Conservation (phyloP, 2,888 invertebrate species). For the Pristionchus arcanus region DNA sequence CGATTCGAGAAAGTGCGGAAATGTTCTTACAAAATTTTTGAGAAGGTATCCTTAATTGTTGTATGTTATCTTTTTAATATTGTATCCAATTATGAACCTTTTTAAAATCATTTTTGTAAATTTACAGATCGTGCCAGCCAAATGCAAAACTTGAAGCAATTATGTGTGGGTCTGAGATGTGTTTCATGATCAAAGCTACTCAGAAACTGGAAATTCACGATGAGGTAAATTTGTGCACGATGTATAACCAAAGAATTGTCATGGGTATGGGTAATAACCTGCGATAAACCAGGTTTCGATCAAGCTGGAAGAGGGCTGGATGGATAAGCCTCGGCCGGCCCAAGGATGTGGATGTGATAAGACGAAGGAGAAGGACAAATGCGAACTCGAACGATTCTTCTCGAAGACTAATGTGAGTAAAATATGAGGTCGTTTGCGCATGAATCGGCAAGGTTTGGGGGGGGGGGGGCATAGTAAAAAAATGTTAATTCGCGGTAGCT, state of each 20-base stretch:
- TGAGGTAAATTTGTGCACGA: background rate
- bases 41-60: background rate
- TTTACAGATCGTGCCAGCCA: conserved; percentile 58
- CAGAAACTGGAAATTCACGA: background rate
- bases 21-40: background rate
- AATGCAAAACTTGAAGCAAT: conserved; percentile 56
- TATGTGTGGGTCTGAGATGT: conserved; percentile 34
- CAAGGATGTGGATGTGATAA: conserved; percentile 11
- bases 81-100: background rate
- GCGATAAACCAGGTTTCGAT: background rate
- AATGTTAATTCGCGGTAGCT: no score
- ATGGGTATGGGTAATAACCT: background rate
- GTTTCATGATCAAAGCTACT: conserved; percentile 34
- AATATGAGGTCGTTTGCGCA: no score
- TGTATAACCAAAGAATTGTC: background rate
- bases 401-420: no score
- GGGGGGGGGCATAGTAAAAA: no score
- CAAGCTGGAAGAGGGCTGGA: background rate
- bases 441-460: no score
- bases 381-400: background rate
- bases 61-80: background rate
- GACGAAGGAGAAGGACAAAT: background rate
- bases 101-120: background rate
- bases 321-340: background rate
- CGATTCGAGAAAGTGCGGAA: conserved; percentile 49